Conservation (phyloP, 2,797 vertebrate genomes). For the Eutrigla gurnardus region DNA sequence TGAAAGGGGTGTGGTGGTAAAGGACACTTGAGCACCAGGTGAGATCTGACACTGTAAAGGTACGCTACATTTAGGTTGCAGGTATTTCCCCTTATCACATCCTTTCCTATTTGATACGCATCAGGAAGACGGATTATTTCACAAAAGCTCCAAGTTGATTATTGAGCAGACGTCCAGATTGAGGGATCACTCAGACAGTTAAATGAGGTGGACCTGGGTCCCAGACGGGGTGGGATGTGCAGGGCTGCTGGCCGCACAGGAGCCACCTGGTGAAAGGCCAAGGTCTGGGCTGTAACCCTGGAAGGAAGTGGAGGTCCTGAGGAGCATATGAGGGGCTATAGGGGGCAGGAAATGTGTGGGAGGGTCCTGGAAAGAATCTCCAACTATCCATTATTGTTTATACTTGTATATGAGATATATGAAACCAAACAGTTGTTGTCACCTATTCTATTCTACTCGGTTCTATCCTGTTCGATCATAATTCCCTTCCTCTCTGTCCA, state of each 20-base stretch:
- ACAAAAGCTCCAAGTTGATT: neutral
- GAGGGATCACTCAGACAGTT: neutral
- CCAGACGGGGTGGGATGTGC: slow-evolving; percentile 47
- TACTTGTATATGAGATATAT: neutral
- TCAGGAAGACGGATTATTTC: neutral
- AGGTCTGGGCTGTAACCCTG: slow-evolving; percentile 87
- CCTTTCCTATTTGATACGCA: neutral
- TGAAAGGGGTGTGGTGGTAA: slow-evolving; percentile 21
- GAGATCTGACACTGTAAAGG: slow-evolving; percentile 8
- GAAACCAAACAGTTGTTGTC: neutral
- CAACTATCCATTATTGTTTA: slow-evolving; percentile 48
- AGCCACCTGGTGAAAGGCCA: slow-evolving; percentile 85
- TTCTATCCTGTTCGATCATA: no score
- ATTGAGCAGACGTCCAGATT: neutral
- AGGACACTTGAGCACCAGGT: slow-evolving; percentile 16
- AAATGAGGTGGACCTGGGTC: slow-evolving; percentile 11
- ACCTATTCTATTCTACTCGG: neutral
- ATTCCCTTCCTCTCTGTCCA: neutral
- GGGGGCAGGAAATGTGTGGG: slow-evolving; percentile 85
- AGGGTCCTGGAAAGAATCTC: slow-evolving; percentile 61
- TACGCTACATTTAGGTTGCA: neutral
- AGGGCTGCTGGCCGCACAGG: slow-evolving; percentile 78
- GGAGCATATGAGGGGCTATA: slow-evolving; percentile 77
- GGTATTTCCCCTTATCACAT: neutral
- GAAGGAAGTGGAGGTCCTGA: slow-evolving; percentile 87